Evolutionary conservation across 2,888 invertebrate genomes (phyloP).

Genomic region (Eudemis profundana): DNA sequence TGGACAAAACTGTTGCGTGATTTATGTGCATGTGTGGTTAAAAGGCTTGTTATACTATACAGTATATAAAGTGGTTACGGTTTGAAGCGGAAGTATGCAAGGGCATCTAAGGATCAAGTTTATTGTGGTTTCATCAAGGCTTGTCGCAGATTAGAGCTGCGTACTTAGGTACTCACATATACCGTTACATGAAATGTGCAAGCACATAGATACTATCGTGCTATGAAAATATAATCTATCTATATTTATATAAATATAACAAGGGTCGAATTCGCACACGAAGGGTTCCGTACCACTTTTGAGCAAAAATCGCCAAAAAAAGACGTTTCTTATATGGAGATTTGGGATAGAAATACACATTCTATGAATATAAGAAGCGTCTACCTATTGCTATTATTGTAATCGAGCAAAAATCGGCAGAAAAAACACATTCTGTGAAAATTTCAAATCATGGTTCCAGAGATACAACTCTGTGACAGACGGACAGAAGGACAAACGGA

Average conservation of each 20-base stretch:
- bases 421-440: no score
- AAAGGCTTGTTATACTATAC: neutral
- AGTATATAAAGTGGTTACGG: constrained; percentile 10
- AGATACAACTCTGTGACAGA: no score
- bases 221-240: neutral
- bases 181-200: constrained; percentile 3
- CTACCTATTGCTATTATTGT: no score
- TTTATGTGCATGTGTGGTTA: constrained; percentile 32
- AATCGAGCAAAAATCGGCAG: no score
- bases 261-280: no score
- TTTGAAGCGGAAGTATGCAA: constrained; percentile 40
- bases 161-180: neutral
- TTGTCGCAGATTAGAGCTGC: constrained; percentile 12
- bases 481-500: no score
- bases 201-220: neutral
- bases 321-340: no score
- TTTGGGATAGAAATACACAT: no score
- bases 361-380: no score
- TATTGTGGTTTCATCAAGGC: constrained; percentile 51
- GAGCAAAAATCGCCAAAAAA: no score
- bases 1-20: constrained; percentile 24
- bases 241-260: neutral
- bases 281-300: no score
- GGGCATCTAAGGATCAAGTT: constrained; percentile 50
- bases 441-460: no score